Base-by-base conservation (phyloP, 2,888 invertebrate species). In the Pachliopta kotzebuea region DNA sequence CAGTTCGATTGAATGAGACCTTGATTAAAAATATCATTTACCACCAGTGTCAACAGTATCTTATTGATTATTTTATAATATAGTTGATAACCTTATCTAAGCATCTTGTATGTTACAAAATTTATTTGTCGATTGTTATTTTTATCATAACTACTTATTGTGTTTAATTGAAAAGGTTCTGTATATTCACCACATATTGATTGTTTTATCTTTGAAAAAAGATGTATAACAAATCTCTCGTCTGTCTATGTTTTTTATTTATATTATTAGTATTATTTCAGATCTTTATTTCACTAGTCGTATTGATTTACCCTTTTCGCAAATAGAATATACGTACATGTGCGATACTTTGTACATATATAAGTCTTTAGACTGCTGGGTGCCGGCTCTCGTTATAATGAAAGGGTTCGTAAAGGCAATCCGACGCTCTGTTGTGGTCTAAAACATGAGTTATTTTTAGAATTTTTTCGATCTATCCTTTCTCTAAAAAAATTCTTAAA, bases 61-160 rank as follows among this genome's bases (percentile, higher is more conserved):
- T 45, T 45, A 45, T 45, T 45, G n/a, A 45, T 45, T 45, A 45
- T 45, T 45, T 45, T 18, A 45, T 45, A 45, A 45, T 45, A n/a
- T 45, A 18, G n/a, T 6, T 45, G 11, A 45, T 7, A 45, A 14
- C 50, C 21, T 11, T 52, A 52, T 52, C 21, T 14, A 52, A 21
- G 21, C 50, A 52, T 52, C 23, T 52, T 52, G 8, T 49, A 58
- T 49, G 24, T 58, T 59, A 60, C 59, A 50, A 52, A 62, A n/a
- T 37, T 49, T 26, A 55, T 62, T 56, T 21, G 31, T 62, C 17
- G 62, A 62, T 56, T 56, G 56, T 56, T 50, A 50, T 55, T n/a
- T 61, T 61, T 61, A 61, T 61, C 61, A 29, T 55, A 29, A 61
- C 20, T 26, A 61, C 45, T 24, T 26, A 55, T 49, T 42, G 42